Conservation (phyloP, 2,113 vertebrate genomes). For the Cranoglanis bouderius region DNA sequence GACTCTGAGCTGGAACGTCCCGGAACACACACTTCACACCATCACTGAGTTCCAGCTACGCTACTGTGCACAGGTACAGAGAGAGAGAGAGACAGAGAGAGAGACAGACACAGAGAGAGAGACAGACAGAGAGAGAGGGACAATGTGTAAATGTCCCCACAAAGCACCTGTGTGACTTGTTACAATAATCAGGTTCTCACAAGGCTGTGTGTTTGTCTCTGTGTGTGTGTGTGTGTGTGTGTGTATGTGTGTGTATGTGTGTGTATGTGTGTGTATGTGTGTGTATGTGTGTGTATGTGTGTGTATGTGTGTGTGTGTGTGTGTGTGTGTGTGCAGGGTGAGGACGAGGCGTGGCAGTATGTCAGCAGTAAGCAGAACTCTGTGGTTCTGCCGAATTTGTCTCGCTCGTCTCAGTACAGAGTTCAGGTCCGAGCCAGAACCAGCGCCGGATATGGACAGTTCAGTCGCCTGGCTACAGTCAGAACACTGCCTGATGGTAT, state of each 20-base stretch:
- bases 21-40: background rate
- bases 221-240: background rate
- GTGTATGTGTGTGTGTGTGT: constrained; percentile 11
- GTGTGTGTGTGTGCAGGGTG: constrained; percentile 56
- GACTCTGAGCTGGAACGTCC: background rate
- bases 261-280: constrained; percentile 16
- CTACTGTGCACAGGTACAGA: background rate
- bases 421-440: constrained; percentile 82
- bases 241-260: background rate
- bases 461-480: constrained; percentile 68
- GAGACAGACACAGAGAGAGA: background rate
- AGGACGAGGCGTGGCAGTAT: constrained; percentile 69
- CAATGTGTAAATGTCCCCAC: background rate
- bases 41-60: constrained; percentile 25
- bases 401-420: constrained; percentile 68
- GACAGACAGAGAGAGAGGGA: background rate
- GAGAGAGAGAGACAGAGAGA: background rate
- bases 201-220: background rate
- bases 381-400: constrained; percentile 70
- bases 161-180: background rate
- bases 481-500: constrained; percentile 76
- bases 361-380: constrained; percentile 70
- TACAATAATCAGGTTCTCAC: background rate
- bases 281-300: background rate
- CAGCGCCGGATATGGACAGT: constrained; percentile 77